Conservation (phyloP, 2,113 vertebrate species). For the Alexandromys fortis region DNA sequence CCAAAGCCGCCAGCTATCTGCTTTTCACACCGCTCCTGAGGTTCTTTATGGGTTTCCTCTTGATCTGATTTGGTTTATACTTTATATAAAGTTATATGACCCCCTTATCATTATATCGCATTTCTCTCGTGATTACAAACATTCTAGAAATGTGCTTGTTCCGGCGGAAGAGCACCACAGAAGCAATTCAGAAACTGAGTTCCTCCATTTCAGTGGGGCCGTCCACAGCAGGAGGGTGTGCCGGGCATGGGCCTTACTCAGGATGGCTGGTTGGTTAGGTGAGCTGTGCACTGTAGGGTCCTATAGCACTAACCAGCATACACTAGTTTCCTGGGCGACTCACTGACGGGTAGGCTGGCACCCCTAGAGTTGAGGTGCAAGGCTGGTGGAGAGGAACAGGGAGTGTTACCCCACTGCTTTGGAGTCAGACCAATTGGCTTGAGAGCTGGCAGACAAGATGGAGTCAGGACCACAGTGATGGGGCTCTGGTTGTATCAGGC, state of each 20-base stretch:
- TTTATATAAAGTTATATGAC: too few relatives aligned
- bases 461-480: fast-evolving
- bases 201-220: too few relatives aligned
- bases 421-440: background rate
- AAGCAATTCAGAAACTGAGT: background rate
- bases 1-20: background rate
- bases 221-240: background rate
- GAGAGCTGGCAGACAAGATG: fast-evolving
- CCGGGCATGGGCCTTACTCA: too few relatives aligned
- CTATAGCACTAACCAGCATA: too few relatives aligned
- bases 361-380: fast-evolving
- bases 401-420: fast-evolving
- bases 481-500: too few relatives aligned
- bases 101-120: background rate
- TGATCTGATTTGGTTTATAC: fast-evolving
- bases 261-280: too few relatives aligned
- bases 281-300: background rate
- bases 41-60: fast-evolving
- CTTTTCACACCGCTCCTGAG: background rate
- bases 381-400: background rate
- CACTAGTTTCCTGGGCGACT: background rate
- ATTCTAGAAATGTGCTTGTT: background rate
- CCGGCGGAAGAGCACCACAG: background rate
- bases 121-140: background rate
- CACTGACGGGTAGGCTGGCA: fast-evolving